Evolutionary conservation across 2,888 invertebrate species (phyloP).

Genomic region (Arrhopalites spinosus): DNA sequence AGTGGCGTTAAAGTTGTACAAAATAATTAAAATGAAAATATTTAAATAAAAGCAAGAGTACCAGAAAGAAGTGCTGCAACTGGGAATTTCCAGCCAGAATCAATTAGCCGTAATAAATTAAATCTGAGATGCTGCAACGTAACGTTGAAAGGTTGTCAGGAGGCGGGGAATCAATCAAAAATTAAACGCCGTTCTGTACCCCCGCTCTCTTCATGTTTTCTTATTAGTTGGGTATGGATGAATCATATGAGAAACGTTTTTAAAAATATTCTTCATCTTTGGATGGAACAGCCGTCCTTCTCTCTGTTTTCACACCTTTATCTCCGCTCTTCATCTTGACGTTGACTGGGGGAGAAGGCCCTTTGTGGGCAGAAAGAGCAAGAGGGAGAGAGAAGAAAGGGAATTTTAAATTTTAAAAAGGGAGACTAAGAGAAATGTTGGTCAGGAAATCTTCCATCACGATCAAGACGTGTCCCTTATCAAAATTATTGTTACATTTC

Average conservation of each 20-base stretch:
- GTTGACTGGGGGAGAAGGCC: too few species aligned
- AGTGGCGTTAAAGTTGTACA: too few species aligned
- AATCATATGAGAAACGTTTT: too few species aligned
- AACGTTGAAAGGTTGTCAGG: not conserved
- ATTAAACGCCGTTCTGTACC: not conserved
- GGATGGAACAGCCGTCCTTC: too few species aligned
- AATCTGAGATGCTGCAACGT: not conserved
- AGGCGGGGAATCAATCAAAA: slow-evolving; percentile 6
- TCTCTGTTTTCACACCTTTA: not conserved
- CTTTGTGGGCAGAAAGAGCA: too few species aligned
- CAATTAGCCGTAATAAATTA: slow-evolving; percentile 1
- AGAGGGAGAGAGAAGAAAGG: not conserved
- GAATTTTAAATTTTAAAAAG: too few species aligned
- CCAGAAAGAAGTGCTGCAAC: too few species aligned
- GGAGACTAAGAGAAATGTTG: too few species aligned
- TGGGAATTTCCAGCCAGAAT: not conserved
- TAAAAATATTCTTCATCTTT: too few species aligned
- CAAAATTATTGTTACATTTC: not conserved
- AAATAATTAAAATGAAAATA: too few species aligned
- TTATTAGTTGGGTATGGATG: not conserved
- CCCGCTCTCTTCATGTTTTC: not conserved
- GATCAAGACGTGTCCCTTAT: not conserved
- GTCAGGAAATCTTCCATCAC: too few species aligned
- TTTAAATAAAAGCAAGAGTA: too few species aligned
- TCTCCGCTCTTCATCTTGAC: not conserved